A percentile compares a stretch with the other conserved stretches of the same genome.
Conservation (phyloP, 2,113 vertebrate genomes). For the Boulengeromyrus knoepffleri region DNA sequence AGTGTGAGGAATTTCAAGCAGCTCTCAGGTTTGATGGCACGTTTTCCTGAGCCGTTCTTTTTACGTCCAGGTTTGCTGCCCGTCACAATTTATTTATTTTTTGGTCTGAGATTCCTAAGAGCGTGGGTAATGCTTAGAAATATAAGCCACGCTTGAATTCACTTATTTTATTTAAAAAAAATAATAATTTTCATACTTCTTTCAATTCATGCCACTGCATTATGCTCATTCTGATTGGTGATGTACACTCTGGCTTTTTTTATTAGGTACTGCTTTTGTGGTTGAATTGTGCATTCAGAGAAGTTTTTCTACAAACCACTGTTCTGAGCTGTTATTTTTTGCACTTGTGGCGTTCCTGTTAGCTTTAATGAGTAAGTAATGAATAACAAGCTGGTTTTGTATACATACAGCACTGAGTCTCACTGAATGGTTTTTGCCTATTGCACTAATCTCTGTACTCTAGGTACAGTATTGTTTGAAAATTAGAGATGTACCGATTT, state of each 20-base stretch:
- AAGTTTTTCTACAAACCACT: background rate
- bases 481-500: background rate
- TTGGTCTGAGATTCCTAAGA: background rate
- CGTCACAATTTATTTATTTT: background rate
- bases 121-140: slow-evolving; percentile 24
- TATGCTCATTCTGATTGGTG: background rate
- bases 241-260: background rate
- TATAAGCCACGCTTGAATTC: slow-evolving; percentile 19
- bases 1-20: slow-evolving; percentile 11
- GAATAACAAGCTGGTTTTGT: background rate
- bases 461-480: background rate
- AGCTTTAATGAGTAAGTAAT: background rate
- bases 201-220: background rate
- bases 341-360: background rate
- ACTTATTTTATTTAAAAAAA: background rate
- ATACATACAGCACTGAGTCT: background rate
- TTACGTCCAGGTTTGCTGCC: background rate
- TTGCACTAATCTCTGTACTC: background rate
- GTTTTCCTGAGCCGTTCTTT: background rate
- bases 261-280: background rate
- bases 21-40: background rate
- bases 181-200: background rate
- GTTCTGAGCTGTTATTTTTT: background rate
- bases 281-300: background rate
- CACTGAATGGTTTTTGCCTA: background rate